Conservation (phyloP, 1,140 invertebrate genomes). For the Drosophila dunni region DNA sequence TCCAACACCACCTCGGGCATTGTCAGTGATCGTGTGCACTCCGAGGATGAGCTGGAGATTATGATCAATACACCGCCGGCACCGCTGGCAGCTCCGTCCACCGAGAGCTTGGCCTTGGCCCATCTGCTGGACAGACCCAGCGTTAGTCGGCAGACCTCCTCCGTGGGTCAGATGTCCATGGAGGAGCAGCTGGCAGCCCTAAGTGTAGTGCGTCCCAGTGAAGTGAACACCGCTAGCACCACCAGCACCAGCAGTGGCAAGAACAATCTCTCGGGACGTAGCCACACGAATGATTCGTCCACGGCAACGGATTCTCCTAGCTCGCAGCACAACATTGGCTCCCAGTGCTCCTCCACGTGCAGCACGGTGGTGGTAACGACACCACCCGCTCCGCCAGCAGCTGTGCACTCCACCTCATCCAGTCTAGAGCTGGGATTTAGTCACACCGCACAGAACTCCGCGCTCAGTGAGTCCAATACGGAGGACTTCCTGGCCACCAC, state of each 20-base stretch:
- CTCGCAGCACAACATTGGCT: constrained; percentile 86
- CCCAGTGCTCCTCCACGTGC: constrained; percentile 92
- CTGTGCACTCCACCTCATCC: constrained; percentile 87
- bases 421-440: constrained; percentile 92
- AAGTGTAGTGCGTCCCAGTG: constrained; percentile 69
- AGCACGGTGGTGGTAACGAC: constrained; percentile 91
- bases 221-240: constrained; percentile 21
- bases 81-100: constrained; percentile 87
- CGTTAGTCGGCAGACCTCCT: constrained; percentile 86
- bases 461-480: constrained; percentile 88
- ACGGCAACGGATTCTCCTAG: constrained; percentile 79
- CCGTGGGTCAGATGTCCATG: constrained; percentile 84
- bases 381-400: constrained; percentile 84
- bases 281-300: constrained; percentile 60
- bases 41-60: constrained; percentile 95
- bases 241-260: constrained; percentile 23
- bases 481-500: constrained; percentile 85
- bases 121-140: constrained; percentile 88
- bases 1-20: constrained; percentile 98
- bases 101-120: constrained; percentile 90
- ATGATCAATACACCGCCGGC: constrained; percentile 90
- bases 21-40: constrained; percentile 96
- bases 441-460: constrained; percentile 93
- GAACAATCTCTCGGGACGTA: neutral
- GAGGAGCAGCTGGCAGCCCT: constrained; percentile 80